phyloP scores from a whole-genome alignment of 2,888 invertebrate genomes.

The Rotaria socialis region DNA sequence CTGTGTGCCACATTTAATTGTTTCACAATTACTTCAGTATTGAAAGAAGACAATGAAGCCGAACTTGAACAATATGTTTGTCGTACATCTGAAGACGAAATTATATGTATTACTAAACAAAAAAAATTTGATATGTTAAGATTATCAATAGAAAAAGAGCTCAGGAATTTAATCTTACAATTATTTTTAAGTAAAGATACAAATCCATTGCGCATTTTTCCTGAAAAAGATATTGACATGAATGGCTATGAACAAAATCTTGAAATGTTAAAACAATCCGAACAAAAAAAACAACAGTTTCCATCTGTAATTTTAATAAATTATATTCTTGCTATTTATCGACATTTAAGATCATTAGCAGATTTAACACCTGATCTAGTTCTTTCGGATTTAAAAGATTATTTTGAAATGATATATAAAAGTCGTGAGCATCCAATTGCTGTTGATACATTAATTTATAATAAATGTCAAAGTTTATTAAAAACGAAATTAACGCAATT shows the following conservation, averaged over 20 bases:
- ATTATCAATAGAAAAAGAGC: background rate
- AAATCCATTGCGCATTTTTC: background rate
- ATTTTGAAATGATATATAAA: constrained; percentile 6
- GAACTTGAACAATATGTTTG: background rate
- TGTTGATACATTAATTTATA: background rate
- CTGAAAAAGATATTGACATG: background rate
- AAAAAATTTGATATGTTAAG: background rate
- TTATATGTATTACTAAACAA: background rate
- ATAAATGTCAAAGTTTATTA: background rate
- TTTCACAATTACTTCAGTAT: background rate
- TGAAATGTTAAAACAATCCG: background rate
- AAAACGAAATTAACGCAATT: background rate
- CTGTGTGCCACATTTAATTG: constrained; percentile 16
- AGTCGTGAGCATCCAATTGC: background rate
- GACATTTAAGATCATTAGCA: background rate
- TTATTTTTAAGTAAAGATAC: background rate
- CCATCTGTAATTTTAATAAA: background rate
- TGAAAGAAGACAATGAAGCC: background rate
- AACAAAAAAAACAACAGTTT: constrained; percentile 6
- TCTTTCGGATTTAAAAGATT: background rate
- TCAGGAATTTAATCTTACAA: background rate
- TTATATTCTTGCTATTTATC: background rate
- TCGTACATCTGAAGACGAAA: background rate
- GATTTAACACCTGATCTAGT: background rate
- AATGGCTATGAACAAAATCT: constrained; percentile 33